phyloP scores from a whole-genome alignment of 2,113 vertebrate genomes.

The Psilopsiagon aurifrons region DNA sequence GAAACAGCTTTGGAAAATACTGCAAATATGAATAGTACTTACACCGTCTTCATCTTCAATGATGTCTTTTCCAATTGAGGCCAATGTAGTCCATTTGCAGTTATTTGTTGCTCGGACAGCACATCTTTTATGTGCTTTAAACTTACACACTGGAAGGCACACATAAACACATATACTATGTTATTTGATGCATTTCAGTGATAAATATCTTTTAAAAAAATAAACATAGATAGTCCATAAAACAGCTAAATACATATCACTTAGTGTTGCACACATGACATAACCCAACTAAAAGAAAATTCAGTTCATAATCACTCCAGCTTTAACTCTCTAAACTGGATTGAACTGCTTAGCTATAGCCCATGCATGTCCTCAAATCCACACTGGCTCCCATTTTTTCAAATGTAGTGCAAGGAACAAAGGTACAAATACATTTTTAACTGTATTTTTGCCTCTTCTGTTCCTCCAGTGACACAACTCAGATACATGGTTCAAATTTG shows the following conservation, averaged over 20 bases:
- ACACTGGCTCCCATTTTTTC: rapidly evolving
- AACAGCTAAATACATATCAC: background rate
- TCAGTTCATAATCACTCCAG: background rate
- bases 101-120: conserved; percentile 96
- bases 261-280: background rate
- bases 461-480: background rate
- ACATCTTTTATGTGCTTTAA: conserved; percentile 98
- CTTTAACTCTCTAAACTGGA: background rate
- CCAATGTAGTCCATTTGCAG: conserved; percentile 98
- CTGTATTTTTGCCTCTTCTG: background rate
- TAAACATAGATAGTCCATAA: background rate
- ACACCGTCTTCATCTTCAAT: conserved; percentile 98
- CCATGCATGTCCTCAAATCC: background rate
- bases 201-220: background rate
- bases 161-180: background rate
- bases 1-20: background rate
- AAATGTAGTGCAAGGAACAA: background rate
- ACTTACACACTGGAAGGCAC: conserved; percentile 90
- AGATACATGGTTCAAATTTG: background rate
- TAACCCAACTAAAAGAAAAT: background rate
- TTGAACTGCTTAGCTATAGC: background rate
- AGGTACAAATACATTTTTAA: background rate
- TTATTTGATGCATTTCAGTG: background rate
- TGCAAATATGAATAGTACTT: conserved; percentile 45
- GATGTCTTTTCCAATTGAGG: conserved; percentile 95